Evolutionary conservation across 2,888 invertebrate species (phyloP), one percentile per base, ranked within the genome.

Genomic region (Branchipolynoe longqiensis): DNA sequence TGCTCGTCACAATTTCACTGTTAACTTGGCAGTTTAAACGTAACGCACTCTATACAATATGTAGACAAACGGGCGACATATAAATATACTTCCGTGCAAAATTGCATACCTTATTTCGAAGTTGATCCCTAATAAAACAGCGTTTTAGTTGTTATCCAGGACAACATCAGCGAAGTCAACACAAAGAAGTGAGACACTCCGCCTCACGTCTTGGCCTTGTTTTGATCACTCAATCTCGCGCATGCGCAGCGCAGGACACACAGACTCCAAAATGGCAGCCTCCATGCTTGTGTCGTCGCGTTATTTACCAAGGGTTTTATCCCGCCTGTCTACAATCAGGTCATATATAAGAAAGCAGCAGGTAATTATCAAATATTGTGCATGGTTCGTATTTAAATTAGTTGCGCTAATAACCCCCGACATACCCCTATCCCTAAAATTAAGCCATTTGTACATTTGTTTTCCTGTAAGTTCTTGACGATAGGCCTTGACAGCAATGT

Each of bases 261-360:
- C 64, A 25, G n/a, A n/a, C n/a, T n/a, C n/a, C 84, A 78, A 82
- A 73, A 85, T 85, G 85, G 85, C 85, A n/a, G 85, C 85, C 83
- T 82, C 83, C 73, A 83, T 85, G 85, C 54, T 85, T 31, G 82
- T 40, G 28, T 69, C 83, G 36, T 85, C 85, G 69, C 82, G 85
- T 40, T 85, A 36, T 54, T 36, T 83, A 40, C 85, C 85, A 40
- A 59, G 85, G 40, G 69, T 56, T 56, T 64, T 83, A 83, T 73
- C 83, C 36, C 62, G 58, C 56, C 33, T 78, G 73, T 25, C 59
- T 31, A 28, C 78, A n/a, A 40, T 41, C 18, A 36, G 82, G 41
- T 31, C 69, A 31, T 25, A 82, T 33, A 33, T 82, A 64, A 31
- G 48, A 41, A 81, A 59, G 48, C 69, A 85, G 33, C 56, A 74